These are phyloP conservation scores for Frankliniella fusca DNA, from an alignment of 2,888 invertebrate species.

Conservation along the genomic window DNA sequence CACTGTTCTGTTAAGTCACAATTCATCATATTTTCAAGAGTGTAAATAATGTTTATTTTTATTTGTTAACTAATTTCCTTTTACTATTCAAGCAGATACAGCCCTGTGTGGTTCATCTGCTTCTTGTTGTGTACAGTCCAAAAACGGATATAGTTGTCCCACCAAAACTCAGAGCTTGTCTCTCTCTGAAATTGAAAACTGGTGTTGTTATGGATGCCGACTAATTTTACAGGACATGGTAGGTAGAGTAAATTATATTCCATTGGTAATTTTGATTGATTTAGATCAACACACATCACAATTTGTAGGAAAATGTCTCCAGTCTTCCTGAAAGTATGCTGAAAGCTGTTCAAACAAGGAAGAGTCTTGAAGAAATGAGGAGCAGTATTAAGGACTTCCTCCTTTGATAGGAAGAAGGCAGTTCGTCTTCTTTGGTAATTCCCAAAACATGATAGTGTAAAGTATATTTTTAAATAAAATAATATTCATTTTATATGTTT, in stretches of 20 bases:
- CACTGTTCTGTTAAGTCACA: too few relatives aligned
- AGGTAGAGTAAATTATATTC: conserved; percentile 29
- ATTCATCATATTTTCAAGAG: too few relatives aligned
- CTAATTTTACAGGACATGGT: conserved; percentile 45
- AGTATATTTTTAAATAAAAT: too few relatives aligned
- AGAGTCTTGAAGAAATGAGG: background rate
- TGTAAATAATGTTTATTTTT: background rate
- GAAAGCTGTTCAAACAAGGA: background rate
- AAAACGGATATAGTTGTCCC: conserved; percentile 35
- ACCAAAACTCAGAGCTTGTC: conserved; percentile 35
- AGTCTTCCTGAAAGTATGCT: background rate
- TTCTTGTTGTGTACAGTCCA: background rate
- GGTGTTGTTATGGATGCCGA: conserved; percentile 48
- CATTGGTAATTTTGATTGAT: background rate
- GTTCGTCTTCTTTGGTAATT: too few relatives aligned
- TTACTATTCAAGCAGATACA: background rate
- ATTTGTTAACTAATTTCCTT: conserved; percentile 17
- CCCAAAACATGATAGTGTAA: too few relatives aligned
- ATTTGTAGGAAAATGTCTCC: background rate
- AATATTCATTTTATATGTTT: too few relatives aligned
- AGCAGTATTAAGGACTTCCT: conserved; percentile 4
- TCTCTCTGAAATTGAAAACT: conserved; percentile 40
- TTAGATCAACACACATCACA: background rate
- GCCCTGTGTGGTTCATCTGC: conserved; percentile 11
- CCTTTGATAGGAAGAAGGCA: background rate